These are phyloP conservation scores for Macrochelys suwanniensis DNA, from an alignment of 2,797 vertebrate genomes.

Conservation along the genomic window DNA sequence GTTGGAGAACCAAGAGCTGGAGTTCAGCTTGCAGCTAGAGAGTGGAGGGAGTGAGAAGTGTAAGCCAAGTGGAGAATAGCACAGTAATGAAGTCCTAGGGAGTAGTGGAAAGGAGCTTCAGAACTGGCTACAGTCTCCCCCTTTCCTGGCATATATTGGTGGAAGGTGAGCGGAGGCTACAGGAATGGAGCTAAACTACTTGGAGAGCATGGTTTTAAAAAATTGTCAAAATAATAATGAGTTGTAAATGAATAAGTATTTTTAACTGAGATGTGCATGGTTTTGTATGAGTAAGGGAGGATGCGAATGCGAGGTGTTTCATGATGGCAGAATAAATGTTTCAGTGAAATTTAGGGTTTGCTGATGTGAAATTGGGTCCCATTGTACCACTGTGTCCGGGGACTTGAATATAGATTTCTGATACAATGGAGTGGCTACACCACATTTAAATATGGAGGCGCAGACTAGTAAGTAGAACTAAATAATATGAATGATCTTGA, in stretches of 20 bases:
- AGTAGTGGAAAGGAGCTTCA: neutral
- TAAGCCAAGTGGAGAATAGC: neutral
- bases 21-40: neutral
- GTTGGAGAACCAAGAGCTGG: neutral
- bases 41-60: neutral
- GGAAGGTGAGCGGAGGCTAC: neutral
- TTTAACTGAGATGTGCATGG: neutral
- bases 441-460: neutral
- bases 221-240: neutral
- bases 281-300: neutral
- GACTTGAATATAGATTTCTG: neutral
- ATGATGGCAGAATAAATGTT: neutral
- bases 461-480: neutral
- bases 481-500: neutral
- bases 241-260: neutral
- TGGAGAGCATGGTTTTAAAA: neutral
- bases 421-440: neutral
- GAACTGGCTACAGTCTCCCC: neutral
- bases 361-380: neutral
- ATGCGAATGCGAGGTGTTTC: neutral
- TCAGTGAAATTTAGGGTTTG: neutral
- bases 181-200: neutral
- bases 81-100: neutral
- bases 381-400: neutral
- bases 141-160: neutral